These are phyloP conservation scores for Ptilodon capucinus DNA, from an alignment of 2,888 invertebrate genomes.

Conservation along the genomic window DNA sequence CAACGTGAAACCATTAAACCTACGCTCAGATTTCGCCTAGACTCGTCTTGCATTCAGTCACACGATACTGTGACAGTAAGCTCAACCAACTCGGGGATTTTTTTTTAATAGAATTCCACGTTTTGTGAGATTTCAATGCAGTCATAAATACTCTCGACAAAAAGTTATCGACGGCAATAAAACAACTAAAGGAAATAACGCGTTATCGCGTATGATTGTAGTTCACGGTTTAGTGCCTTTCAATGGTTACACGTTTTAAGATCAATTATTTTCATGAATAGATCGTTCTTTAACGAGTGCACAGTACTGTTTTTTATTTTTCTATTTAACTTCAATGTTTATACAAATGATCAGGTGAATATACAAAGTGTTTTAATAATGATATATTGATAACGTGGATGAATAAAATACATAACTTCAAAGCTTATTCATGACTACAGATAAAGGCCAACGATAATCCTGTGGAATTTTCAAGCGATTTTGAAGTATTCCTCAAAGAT, in stretches of 20 bases:
- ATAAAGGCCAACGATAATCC: conserved; percentile 4
- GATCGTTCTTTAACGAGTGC: conserved; percentile 27
- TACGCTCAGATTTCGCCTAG: conserved; percentile 57
- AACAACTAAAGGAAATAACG: conserved; percentile 20
- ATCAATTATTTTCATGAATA: conserved; percentile 43
- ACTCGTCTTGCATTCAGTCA: conserved; percentile 49
- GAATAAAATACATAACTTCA: conserved; percentile 4
- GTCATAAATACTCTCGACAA: conserved; percentile 15
- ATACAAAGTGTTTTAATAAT: background rate
- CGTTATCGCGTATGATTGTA: conserved; percentile 27
- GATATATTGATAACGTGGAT: background rate
- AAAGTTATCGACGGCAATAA: conserved; percentile 26
- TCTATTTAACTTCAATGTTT: conserved; percentile 13
- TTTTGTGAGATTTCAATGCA: conserved; percentile 16
- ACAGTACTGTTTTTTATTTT: conserved; percentile 25
- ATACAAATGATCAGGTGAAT: conserved; percentile 28
- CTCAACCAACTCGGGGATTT: conserved; percentile 14
- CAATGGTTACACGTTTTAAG: conserved; percentile 25
- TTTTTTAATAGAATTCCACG: conserved; percentile 26
- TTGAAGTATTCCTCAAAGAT: conserved; percentile 44
- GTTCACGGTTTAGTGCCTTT: conserved; percentile 21
- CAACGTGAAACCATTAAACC: conserved; percentile 72
- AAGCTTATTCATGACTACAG: conserved; percentile 1
- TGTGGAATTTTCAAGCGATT: conserved; percentile 36
- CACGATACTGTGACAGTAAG: conserved; percentile 36